phyloP scores from a whole-genome alignment of 2,797 vertebrate genomes.

The Gallinago stenura region DNA sequence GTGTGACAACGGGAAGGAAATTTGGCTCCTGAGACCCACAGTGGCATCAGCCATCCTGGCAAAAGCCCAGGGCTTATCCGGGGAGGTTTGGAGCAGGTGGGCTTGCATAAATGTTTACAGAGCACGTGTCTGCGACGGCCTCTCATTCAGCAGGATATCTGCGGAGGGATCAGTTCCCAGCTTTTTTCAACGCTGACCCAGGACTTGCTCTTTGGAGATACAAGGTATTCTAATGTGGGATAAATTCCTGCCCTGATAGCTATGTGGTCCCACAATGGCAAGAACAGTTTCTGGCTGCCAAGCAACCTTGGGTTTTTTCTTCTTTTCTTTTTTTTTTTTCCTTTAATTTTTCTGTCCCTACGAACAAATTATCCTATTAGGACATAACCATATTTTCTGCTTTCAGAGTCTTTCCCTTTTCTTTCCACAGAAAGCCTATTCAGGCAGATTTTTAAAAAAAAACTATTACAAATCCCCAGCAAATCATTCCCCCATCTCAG shows the following conservation, averaged over 20 bases:
- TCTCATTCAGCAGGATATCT: not conserved
- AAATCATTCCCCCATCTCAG: slow-evolving; percentile 5
- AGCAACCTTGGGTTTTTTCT: not conserved
- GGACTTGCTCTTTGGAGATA: not conserved
- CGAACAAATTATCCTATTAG: slow-evolving; percentile 26
- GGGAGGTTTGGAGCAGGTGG: not conserved
- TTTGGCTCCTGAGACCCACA: not conserved
- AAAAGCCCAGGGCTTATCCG: not conserved
- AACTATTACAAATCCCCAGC: not conserved
- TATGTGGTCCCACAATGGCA: not conserved
- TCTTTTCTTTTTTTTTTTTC: not conserved
- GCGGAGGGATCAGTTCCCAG: not conserved
- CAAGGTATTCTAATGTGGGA: not conserved
- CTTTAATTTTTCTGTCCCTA: not conserved
- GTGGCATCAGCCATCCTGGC: not conserved
- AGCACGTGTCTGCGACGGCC: not conserved
- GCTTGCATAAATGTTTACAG: not conserved
- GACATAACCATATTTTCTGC: not conserved
- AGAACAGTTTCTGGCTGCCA: not conserved
- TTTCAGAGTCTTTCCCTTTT: not conserved
- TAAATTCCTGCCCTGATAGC: not conserved
- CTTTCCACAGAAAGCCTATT: slow-evolving; percentile 17
- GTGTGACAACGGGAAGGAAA: not conserved
- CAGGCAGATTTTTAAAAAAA: not conserved
- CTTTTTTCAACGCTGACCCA: not conserved